These are phyloP conservation scores for Epinephelus coioides DNA, from an alignment of 2,797 vertebrate genomes.

Conservation along the genomic window DNA sequence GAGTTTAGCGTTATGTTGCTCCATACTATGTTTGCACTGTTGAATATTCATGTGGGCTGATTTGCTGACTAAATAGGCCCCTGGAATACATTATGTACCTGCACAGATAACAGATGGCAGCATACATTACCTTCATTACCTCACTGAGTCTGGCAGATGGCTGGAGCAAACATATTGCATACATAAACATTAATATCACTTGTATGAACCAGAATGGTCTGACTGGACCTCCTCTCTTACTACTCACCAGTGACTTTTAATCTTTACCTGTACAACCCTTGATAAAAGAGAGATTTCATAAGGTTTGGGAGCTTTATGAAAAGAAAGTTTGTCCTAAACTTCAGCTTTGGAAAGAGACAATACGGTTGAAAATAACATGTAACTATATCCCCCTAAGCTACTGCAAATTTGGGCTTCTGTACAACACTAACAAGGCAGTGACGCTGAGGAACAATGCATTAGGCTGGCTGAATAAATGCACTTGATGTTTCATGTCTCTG, in stretches of 20 bases:
- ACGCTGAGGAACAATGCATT: neutral
- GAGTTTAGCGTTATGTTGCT: constrained; percentile 33
- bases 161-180: constrained; percentile 45
- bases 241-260: constrained; percentile 1
- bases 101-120: constrained; percentile 73
- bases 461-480: neutral
- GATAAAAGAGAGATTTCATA: neutral
- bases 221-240: constrained; percentile 8
- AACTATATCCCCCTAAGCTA: neutral
- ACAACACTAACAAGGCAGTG: neutral
- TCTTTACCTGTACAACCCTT: neutral
- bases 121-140: constrained; percentile 66
- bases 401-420: neutral
- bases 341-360: neutral
- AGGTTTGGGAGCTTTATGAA: neutral
- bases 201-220: constrained; percentile 25
- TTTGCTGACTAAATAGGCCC: constrained; percentile 62
- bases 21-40: constrained; percentile 7
- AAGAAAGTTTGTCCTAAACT: neutral
- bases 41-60: constrained; percentile 56
- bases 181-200: constrained; percentile 56
- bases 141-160: constrained; percentile 57
- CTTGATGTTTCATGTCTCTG: neutral
- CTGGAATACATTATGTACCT: constrained; percentile 63
- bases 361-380: neutral